These are phyloP conservation scores for Chamaea fasciata DNA, from an alignment of 2,113 vertebrate species.

Conservation along the genomic window DNA sequence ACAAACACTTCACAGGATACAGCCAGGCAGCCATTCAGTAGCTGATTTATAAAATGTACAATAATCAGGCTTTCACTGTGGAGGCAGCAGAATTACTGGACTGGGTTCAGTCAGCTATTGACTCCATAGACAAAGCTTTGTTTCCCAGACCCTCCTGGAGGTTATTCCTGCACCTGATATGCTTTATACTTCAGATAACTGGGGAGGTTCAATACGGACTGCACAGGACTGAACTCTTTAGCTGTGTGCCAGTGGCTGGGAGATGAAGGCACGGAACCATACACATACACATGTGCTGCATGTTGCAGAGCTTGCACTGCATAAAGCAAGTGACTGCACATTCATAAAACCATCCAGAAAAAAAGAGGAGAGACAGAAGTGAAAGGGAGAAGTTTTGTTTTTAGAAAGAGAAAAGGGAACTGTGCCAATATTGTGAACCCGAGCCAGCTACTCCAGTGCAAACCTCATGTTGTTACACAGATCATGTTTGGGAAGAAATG, in stretches of 20 bases:
- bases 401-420: conserved; percentile 41
- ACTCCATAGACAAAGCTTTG: background rate
- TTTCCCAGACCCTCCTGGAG: background rate
- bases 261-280: background rate
- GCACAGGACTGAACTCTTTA: background rate
- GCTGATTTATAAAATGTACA: background rate
- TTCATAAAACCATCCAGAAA: background rate
- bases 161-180: background rate
- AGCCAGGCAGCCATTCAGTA: background rate
- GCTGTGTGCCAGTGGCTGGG: background rate
- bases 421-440: conserved; percentile 5
- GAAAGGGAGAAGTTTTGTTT: conserved; percentile 45
- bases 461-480: conserved; percentile 53
- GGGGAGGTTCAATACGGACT: background rate
- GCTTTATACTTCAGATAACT: background rate
- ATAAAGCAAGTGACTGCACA: background rate
- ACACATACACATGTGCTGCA: background rate
- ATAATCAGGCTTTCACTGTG: background rate
- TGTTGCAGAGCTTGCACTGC: background rate
- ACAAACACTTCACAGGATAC: background rate
- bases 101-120: background rate
- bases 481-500: conserved; percentile 35
- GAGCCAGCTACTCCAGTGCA: conserved; percentile 58
- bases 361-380: background rate
- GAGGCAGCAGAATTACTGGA: background rate